Evolutionary conservation across 2,797 vertebrate species (phyloP).

Genomic region (Xenentodon cancila): DNA sequence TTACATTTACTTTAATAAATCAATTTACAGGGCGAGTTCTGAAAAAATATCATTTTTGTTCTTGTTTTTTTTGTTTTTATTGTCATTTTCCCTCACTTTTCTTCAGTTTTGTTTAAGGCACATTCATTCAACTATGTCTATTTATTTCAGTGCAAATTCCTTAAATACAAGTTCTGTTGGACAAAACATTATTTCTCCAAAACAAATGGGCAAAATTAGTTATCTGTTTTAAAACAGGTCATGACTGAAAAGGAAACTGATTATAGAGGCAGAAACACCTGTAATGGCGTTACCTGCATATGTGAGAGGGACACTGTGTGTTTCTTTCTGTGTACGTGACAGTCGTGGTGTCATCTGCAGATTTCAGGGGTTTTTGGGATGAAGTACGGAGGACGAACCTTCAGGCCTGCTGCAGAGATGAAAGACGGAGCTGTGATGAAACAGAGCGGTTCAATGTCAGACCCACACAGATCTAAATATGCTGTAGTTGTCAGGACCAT

Average conservation of each 20-base stretch:
- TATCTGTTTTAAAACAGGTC: constrained; percentile 1
- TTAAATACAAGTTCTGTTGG: background rate
- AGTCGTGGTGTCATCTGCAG: constrained; percentile 27
- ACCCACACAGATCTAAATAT: background rate
- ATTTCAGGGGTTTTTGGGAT: constrained; percentile 33
- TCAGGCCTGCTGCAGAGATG: constrained; percentile 55
- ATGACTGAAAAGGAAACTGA: constrained; percentile 18
- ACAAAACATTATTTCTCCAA: background rate
- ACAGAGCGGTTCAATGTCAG: constrained; percentile 52
- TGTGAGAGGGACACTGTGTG: constrained; percentile 10
- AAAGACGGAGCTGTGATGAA: constrained; percentile 60
- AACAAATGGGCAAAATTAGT: constrained; percentile 2
- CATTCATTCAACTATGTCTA: too few relatives aligned
- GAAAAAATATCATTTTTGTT: too few relatives aligned
- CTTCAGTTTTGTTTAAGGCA: too few relatives aligned
- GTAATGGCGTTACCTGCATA: constrained; percentile 6
- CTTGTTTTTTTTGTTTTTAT: too few relatives aligned
- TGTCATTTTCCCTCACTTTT: too few relatives aligned
- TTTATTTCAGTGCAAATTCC: too few relatives aligned
- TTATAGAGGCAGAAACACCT: constrained; percentile 19
- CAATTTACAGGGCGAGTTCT: too few relatives aligned
- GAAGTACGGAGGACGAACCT: constrained; percentile 38
- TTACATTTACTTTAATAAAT: too few relatives aligned
- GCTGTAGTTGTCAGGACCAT: background rate
- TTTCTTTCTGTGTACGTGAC: constrained; percentile 22